Percentiles rank a stretch among this genome's conserved stretches.
phyloP scores from a whole-genome alignment of 2,888 invertebrate genomes.

The Resseliella maxima region DNA sequence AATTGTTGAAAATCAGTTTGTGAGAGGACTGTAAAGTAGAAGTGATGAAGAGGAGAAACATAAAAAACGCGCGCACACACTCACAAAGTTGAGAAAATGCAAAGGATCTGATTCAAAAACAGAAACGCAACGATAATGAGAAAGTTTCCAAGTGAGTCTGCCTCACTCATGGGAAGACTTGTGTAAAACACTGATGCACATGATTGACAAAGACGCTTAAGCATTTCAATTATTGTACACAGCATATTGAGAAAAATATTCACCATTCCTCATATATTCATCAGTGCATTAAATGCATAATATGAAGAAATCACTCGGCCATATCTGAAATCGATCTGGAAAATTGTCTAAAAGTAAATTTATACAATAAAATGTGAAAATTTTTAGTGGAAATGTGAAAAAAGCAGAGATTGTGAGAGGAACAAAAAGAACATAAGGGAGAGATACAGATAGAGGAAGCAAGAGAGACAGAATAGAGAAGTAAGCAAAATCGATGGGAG shows the following conservation, averaged over 20 bases:
- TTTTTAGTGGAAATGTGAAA: neutral
- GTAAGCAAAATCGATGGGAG: neutral
- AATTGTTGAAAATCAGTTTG: too few species aligned
- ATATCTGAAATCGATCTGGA: neutral
- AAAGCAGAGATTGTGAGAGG: too few species aligned
- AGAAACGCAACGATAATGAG: neutral
- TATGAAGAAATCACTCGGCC: neutral
- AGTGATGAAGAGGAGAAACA: neutral
- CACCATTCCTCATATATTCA: too few species aligned
- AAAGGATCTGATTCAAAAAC: neutral
- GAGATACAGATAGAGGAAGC: neutral
- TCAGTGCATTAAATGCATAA: neutral
- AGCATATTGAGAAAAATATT: neutral
- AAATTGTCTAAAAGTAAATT: neutral
- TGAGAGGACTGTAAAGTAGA: too few species aligned
- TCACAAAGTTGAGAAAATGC: neutral
- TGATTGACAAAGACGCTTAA: slow-evolving; percentile 23
- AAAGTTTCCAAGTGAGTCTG: slow-evolving; percentile 31
- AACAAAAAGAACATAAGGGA: neutral
- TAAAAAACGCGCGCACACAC: neutral
- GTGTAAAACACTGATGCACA: neutral
- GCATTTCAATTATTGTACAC: neutral
- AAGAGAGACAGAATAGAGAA: neutral
- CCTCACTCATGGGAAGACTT: neutral
- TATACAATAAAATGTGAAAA: neutral